Evolutionary conservation across 2,113 vertebrate genomes (phyloP), one percentile per base, ranked within the genome.

Genomic region (Centropus unirufus): DNA sequence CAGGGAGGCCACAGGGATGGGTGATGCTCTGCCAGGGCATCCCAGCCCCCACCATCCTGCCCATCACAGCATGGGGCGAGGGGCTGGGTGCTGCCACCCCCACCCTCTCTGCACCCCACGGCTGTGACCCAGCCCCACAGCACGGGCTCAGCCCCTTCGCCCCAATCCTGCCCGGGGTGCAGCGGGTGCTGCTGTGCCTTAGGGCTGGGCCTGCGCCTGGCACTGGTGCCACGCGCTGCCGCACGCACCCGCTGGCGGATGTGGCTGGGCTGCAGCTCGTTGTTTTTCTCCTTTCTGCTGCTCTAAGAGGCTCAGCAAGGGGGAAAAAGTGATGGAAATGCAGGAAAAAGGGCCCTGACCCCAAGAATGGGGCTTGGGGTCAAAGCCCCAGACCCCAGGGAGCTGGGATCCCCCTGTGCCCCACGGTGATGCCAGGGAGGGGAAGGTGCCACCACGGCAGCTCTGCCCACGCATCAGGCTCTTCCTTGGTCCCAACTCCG

Each of bases 211-310:
- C 6, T 2, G 27, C 14, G 42, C 51, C 26, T 2, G 42, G 36
- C 13, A 40, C 32, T 4, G 3, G n/a, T 15, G 21, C 61, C 1
- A 0, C 3, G 78, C 0, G 3, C 32, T 1, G 2, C 23, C 5
- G 3, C 75, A 59, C 8, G 22, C 16, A 34, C 66, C n/a, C 15
- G 0, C 24, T 0, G 9, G 16, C 11, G 59, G 91, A 90, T 75
- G 87, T 62, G 90, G 77, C 54, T 2, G 3, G 7, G 36, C 49
- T 30, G 73, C 54, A 29, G 39, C 8, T 24, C 1, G 1, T 19
- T 29, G 49, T 22, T 80, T 83, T 61, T 39, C 12, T 30, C 47
- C 26, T 61, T 75, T 58, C 17, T 77, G 68, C 77, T 21, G 44
- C 82, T 84, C 68, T 19, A 46, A 44, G 16, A 82, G 40, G 32